These are phyloP conservation scores for Macrobrachium nipponense DNA, from an alignment of 1,140 invertebrate genomes.

Conservation along the genomic window DNA sequence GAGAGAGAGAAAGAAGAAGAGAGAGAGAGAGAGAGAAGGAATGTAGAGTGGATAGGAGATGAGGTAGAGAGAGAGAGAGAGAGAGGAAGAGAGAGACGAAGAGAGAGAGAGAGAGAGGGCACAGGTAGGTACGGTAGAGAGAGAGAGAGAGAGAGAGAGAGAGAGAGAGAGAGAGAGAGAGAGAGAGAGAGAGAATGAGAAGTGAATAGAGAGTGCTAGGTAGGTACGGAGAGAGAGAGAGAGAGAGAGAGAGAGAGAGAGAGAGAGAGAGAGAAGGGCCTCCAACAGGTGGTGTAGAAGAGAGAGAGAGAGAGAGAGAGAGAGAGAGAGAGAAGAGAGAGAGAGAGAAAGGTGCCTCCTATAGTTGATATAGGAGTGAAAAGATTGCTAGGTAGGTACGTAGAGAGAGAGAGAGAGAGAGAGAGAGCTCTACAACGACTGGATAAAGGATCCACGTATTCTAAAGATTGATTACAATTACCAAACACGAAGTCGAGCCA, in stretches of 20 bases:
- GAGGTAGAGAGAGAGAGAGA: neutral
- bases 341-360: neutral
- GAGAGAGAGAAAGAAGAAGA: neutral
- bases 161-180: no score
- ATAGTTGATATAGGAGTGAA: no score
- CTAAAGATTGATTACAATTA: no score
- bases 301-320: slow-evolving; percentile 11
- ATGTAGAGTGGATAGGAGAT: no score
- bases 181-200: slow-evolving; percentile 10
- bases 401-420: slow-evolving; percentile 42
- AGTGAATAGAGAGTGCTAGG: slow-evolving; percentile 15
- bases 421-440: neutral
- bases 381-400: neutral
- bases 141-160: no score
- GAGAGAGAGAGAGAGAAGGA: slow-evolving; percentile 7
- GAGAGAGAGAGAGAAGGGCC: neutral
- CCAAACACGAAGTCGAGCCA: no score
- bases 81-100: slow-evolving; percentile 4
- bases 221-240: no score
- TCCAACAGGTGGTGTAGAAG: neutral
- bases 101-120: neutral
- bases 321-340: slow-evolving; percentile 27
- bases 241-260: neutral
- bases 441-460: neutral
- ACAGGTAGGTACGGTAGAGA: no score